Evolutionary conservation across 1,140 invertebrate genomes (phyloP).

Genomic region (Drosophila erecta): DNA sequence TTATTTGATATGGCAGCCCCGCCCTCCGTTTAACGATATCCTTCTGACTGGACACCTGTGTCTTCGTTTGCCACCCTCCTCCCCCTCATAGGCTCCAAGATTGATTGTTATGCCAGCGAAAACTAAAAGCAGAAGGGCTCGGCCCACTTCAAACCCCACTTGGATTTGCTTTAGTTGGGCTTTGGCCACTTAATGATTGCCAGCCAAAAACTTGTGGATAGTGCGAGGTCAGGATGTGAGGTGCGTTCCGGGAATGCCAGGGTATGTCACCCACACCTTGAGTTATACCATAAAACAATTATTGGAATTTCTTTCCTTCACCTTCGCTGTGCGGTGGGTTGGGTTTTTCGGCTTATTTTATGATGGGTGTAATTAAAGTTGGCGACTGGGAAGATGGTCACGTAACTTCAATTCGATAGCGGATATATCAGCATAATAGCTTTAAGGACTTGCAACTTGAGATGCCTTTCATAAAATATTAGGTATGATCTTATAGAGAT

Average conservation of each 20-base stretch:
- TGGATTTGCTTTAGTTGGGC: conserved; percentile 28
- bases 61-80: neutral
- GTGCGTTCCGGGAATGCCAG: conserved; percentile 22
- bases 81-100: conserved; percentile 36
- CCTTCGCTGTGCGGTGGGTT: conserved; percentile 12
- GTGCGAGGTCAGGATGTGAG: neutral
- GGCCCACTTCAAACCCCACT: neutral
- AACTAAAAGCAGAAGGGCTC: conserved; percentile 32
- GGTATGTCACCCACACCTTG: conserved; percentile 46
- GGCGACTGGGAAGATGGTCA: conserved; percentile 9
- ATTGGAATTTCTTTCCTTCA: conserved; percentile 46
- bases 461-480: neutral
- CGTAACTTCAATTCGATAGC: conserved; percentile 34
- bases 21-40: conserved; percentile 60
- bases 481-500: neutral
- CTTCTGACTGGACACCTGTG: conserved; percentile 41
- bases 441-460: neutral
- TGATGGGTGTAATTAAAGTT: conserved; percentile 52
- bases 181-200: conserved; percentile 64
- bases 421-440: conserved; percentile 14
- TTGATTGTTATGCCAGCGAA: conserved; percentile 68
- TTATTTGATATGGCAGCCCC: conserved; percentile 60
- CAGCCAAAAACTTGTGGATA: conserved; percentile 23
- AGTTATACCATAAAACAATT: conserved; percentile 56
- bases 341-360: conserved; percentile 26